Evolutionary conservation across 2,113 vertebrate species (phyloP), one percentile per base, ranked within the genome.

Genomic region (Benitochromis conjunctus): DNA sequence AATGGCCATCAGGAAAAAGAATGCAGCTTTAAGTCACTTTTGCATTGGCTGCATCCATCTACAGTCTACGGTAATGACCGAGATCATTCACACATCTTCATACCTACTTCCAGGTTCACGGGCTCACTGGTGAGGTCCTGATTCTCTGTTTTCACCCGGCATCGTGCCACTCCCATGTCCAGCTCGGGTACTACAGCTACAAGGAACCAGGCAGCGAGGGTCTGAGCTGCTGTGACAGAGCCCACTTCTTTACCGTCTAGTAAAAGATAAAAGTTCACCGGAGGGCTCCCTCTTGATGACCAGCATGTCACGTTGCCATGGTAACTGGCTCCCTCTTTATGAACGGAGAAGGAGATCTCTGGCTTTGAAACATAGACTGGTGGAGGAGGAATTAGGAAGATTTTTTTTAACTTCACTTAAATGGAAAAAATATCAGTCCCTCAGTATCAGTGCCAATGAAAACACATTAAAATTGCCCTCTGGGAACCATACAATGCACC

Each of bases 61-160:
- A 3, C 43, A 43, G 24, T 14, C 18, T 57, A 14, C 53, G 16
- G 34, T 26, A 51, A 10, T 58, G 7, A 48, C n/a, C n/a, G 1
- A 29, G 24, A 21, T 66, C 9, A 0, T 10, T 46, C 16, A 31
- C 13, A n/a, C 7, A 9, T 82, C 31, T 79, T 76, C 96, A 91
- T 90, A 97, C 97, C 97, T 84, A 96, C 94, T 88, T 93, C 93
- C 93, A 97, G 90, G 48, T 88, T 83, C 6, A 84, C 31, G 2
- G 91, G 46, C 13, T 94, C 74, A 19, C 96, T 97, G 74, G 12
- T 48, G 26, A 95, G 74, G 18, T 91, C 60, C 3, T 93, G 90
- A 34, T 86, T 8, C 13, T 88, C 64, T 2, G 91, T 96, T 12
- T 86, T 82, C 12, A 93, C 94, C 71, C 78, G 81, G 48, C 97